Conservation (phyloP, 2,797 vertebrate genomes). For the Premnoplex brunnescens region DNA sequence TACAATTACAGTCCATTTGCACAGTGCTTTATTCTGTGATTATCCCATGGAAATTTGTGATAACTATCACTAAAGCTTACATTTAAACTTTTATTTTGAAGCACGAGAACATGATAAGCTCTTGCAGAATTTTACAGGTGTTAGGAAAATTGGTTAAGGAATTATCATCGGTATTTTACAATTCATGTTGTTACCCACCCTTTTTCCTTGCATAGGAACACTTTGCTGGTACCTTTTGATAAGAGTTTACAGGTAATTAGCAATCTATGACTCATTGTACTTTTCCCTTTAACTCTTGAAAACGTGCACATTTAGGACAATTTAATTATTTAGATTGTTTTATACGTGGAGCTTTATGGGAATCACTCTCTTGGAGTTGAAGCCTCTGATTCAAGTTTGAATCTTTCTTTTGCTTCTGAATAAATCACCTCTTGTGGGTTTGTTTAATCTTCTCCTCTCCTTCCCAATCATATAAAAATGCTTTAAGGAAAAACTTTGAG, state of each 20-base stretch:
- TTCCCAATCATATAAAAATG: background rate
- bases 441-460: background rate
- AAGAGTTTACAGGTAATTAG: background rate
- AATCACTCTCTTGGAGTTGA: background rate
- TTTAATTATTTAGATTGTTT: background rate
- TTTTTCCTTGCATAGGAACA: background rate
- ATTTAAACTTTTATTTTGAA: background rate
- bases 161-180: background rate
- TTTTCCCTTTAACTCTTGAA: background rate
- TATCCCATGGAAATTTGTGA: conserved; percentile 21
- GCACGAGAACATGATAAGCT: background rate
- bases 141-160: background rate
- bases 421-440: background rate
- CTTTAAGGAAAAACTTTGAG: background rate
- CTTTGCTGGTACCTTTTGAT: background rate
- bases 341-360: accelerated
- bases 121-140: background rate
- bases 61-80: conserved; percentile 25
- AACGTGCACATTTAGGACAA: accelerated
- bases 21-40: conserved; percentile 22
- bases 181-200: background rate
- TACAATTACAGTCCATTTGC: conserved; percentile 44
- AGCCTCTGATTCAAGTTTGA: background rate
- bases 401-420: background rate
- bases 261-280: background rate